Percentiles rank a stretch among this genome's conserved stretches.
phyloP scores from a whole-genome alignment of 1,140 invertebrate species.

The Brachionus manjavacas region DNA sequence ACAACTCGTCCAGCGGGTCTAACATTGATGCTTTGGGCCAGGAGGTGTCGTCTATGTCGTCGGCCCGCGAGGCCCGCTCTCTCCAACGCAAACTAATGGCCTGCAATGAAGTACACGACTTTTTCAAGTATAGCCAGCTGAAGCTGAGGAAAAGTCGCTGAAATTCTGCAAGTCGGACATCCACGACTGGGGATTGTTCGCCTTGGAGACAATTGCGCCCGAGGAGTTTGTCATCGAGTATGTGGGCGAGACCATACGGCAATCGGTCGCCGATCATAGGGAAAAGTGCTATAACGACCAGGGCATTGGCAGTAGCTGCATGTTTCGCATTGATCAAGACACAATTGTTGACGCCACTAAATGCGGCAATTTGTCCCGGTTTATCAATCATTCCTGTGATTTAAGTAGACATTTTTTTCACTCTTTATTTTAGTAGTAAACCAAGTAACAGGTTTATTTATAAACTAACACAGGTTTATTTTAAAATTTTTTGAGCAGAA shows the following conservation, averaged over 20 bases:
- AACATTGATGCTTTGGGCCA: not conserved
- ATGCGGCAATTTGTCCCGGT: constrained; percentile 91
- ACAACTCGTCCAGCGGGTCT: not conserved
- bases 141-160: constrained; percentile 93
- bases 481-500: no score
- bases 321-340: constrained; percentile 93
- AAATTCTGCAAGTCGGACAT: constrained; percentile 95
- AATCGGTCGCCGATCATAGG: constrained; percentile 83
- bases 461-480: not conserved
- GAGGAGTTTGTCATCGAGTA: constrained; percentile 99
- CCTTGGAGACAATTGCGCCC: constrained; percentile 93
- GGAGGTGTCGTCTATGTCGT: not conserved
- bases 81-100: constrained; percentile 36
- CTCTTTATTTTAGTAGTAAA: no score
- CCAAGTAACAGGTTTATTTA: no score
- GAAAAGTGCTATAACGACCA: constrained; percentile 91
- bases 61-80: constrained; percentile 2
- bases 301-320: constrained; percentile 93
- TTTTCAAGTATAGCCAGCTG: constrained; percentile 40
- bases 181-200: constrained; percentile 98
- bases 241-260: constrained; percentile 90
- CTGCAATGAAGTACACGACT: constrained; percentile 18
- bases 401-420: constrained; percentile 66
- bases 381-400: constrained; percentile 99
- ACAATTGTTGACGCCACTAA: constrained; percentile 98